Evolutionary conservation across 2,888 invertebrate genomes (phyloP), one percentile per base, ranked within the genome.

Genomic region (Drosophila sordidula): DNA sequence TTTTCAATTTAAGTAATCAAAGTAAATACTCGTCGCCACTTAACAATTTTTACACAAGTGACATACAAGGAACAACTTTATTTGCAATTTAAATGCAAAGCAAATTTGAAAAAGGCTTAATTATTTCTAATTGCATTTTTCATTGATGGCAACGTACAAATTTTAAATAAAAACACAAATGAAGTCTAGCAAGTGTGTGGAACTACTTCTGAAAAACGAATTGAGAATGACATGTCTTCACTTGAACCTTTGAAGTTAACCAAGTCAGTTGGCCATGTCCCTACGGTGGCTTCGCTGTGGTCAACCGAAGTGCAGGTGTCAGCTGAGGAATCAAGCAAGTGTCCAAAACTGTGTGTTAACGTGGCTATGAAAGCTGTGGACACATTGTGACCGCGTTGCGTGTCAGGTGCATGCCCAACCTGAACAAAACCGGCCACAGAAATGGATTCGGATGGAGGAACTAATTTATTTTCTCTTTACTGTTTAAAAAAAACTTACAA

Each of bases 381-480:
- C 36, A 22, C 22, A 16, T 26, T 59, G 26, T 49, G 65, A 50
- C 66, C 44, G 8, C 49, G 6, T 8, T 50, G 12, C 39, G 41
- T 70, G 66, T 45, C 45, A 56, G 18, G 3, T 58, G 26, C 70
- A 74, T 52, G 50, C 16, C 32, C 50, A 38, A 58, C 41, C 6
- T 29, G 18, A 39, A 38, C 6, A 42, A 18, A 47, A 47, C 50
- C 41, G 4, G 22, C n/a, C 8, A 29, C 36, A 11, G 14, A 51
- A 34, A 44, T 18, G 36, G 8, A 38, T 42, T 47, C 38, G 4
- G 26, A n/a, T n/a, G n/a, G n/a, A n/a, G 25, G 22, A 46, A 36
- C 22, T 22, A 22, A 4, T 22, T 22, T 22, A 22, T 22, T 22
- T 22, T 22, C 0, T 4, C 3, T 22, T 22, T 22, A 22, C 4